Conservation (phyloP, 2,888 invertebrate genomes). For the Teleogryllus oceanicus region DNA sequence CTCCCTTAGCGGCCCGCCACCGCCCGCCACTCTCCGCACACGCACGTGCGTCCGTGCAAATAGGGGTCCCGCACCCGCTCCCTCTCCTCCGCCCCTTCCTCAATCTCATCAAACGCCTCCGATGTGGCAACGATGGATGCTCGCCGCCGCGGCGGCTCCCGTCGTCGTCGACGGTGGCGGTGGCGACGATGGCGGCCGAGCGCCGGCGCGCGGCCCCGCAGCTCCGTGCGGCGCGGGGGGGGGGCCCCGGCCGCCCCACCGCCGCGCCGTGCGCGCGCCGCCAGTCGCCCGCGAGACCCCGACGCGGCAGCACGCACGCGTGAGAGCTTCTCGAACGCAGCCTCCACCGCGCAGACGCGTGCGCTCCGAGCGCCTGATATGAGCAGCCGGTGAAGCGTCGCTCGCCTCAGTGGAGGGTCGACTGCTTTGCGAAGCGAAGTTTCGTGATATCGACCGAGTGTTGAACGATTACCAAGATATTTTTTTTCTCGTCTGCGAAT, state of each 20-base stretch:
- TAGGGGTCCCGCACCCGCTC: no score
- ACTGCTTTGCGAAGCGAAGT: no score
- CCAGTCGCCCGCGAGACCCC: conserved; percentile 6
- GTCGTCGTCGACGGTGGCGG: neutral
- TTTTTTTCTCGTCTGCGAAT: no score
- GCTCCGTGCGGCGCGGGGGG: neutral
- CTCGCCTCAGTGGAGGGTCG: no score
- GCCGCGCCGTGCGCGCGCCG: neutral
- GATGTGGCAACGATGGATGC: conserved; percentile 4
- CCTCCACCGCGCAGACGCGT: no score
- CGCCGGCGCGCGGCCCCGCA: neutral
- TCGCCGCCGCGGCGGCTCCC: neutral
- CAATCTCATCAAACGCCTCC: neutral
- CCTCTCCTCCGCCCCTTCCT: no score
- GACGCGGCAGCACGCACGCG: neutral
- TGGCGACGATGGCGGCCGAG: neutral
- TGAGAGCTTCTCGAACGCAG: no score
- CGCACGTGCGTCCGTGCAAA: no score
- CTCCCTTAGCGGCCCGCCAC: neutral
- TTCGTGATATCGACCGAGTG: no score
- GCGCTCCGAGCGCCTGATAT: no score
- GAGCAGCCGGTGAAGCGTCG: no score
- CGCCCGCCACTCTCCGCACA: neutral
- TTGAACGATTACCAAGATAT: no score
- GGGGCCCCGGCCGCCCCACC: neutral